Evolutionary conservation across 2,888 invertebrate species (phyloP), one percentile per base, ranked within the genome.

Genomic region (Bombyx huttoni): DNA sequence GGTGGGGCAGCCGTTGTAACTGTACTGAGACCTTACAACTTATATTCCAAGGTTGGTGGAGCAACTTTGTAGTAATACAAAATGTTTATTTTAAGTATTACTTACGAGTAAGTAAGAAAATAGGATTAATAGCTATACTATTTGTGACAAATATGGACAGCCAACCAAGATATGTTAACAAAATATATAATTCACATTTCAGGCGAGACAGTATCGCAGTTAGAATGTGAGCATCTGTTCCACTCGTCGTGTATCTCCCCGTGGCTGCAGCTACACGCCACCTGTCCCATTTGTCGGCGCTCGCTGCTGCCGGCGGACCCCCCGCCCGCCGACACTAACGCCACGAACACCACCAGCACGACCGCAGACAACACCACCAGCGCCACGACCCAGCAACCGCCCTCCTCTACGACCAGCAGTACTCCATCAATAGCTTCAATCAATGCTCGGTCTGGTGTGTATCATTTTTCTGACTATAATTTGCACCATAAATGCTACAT

Each of bases 181-280:
- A 24, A 24, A 24, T 24, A 24, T 24, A 5, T 24, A 24, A 24
- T 47, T 12, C 24, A n/a, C 14, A 13, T 78, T 80, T 13, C 76
- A 69, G 91, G 91, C 50, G 96, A 97, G 78, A 89, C 90, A 57
- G 95, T 95, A 13, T 92, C 93, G 55, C 92, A 93, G 68, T 87
- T 97, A 70, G 93, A 94, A 55, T 97, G 97, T 88, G 92, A 92
- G 65, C 98, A 99, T 89, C 90, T 96, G 54, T 99, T 96, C 89
- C 98, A 99, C 82, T 92, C 94, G 73, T 91, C 92, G 59, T 98
- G 98, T 79, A 98, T 99, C 81, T 91, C 95, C 62, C 98, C 97
- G 54, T 99, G 98, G 98, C 89, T 99, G 66, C 94, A 97, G 90
- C 89, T 98, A 89, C 98, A 98, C 87, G 97, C 96, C 56, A 98